Evolutionary conservation across 2,113 vertebrate genomes (phyloP).

Genomic region (Carettochelys insculpta): DNA sequence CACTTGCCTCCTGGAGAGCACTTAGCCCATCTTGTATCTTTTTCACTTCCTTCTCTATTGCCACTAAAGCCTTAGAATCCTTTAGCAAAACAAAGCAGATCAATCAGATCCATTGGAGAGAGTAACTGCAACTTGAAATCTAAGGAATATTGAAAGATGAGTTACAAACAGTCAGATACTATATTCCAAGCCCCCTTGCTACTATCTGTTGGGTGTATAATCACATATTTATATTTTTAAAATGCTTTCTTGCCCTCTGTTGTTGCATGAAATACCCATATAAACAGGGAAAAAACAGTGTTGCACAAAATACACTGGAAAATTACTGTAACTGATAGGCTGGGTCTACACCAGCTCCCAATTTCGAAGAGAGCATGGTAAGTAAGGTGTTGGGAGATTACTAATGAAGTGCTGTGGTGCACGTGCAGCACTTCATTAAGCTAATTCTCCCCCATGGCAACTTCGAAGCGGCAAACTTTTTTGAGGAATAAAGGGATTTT

Average conservation of each 20-base stretch:
- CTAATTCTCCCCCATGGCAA: no score
- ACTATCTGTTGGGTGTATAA: not conserved
- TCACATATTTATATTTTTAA: not conserved
- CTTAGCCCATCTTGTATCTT: conserved; percentile 78
- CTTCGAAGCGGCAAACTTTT: no score
- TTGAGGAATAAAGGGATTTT: no score
- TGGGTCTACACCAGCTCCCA: no score
- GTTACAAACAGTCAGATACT: not conserved
- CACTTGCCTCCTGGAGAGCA: conserved; percentile 78
- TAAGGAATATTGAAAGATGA: not conserved
- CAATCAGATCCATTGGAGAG: not conserved
- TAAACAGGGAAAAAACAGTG: not conserved
- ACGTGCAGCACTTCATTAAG: no score
- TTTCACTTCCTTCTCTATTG: conserved; percentile 88
- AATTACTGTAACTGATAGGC: not conserved
- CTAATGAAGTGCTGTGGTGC: no score
- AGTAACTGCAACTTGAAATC: not conserved
- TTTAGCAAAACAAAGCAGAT: conserved; percentile 53
- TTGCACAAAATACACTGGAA: not conserved
- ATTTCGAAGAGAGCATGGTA: no score
- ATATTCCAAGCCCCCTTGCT: not conserved
- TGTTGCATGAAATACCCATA: not conserved
- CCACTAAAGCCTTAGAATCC: conserved; percentile 85
- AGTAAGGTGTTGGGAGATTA: no score
- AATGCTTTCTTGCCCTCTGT: not conserved